Percentiles rank a stretch among this genome's conserved stretches.
These are phyloP conservation scores for Gymnothorax javanicus DNA, from an alignment of 2,797 vertebrate genomes.

Conservation along the genomic window DNA sequence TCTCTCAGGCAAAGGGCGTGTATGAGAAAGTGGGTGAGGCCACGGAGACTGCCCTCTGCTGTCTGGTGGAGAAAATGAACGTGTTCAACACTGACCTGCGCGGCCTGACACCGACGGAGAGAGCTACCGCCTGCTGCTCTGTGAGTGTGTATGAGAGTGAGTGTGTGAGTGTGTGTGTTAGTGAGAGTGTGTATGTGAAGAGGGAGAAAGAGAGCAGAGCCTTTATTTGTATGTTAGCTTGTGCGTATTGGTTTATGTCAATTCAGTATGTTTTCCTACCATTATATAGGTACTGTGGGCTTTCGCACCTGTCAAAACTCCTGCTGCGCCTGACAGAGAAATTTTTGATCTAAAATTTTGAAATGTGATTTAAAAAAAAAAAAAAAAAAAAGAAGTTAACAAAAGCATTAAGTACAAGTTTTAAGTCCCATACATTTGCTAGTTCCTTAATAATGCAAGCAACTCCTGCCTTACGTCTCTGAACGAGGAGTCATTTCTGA, in stretches of 20 bases:
- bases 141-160: conserved; percentile 57
- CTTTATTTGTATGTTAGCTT: not conserved
- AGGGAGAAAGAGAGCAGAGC: not conserved
- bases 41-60: conserved; percentile 78
- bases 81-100: conserved; percentile 73
- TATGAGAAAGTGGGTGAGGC: conserved; percentile 80
- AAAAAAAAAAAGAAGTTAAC: too few relatives aligned
- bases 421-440: too few relatives aligned
- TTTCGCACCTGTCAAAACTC: too few relatives aligned
- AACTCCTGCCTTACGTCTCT: too few relatives aligned
- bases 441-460: too few relatives aligned
- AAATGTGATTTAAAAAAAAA: too few relatives aligned
- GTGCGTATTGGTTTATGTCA: not conserved
- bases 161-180: not conserved
- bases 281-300: too few relatives aligned
- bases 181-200: conserved; percentile 8
- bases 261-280: too few relatives aligned
- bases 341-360: too few relatives aligned
- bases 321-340: too few relatives aligned
- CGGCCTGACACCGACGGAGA: conserved; percentile 64
- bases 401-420: too few relatives aligned
- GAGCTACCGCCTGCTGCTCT: conserved; percentile 76
- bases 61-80: conserved; percentile 81
- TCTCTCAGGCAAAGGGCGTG: conserved; percentile 67
- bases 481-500: too few relatives aligned